These are phyloP conservation scores for Rhabdomys pumilio DNA, from an alignment of 2,797 vertebrate genomes.

Conservation along the genomic window DNA sequence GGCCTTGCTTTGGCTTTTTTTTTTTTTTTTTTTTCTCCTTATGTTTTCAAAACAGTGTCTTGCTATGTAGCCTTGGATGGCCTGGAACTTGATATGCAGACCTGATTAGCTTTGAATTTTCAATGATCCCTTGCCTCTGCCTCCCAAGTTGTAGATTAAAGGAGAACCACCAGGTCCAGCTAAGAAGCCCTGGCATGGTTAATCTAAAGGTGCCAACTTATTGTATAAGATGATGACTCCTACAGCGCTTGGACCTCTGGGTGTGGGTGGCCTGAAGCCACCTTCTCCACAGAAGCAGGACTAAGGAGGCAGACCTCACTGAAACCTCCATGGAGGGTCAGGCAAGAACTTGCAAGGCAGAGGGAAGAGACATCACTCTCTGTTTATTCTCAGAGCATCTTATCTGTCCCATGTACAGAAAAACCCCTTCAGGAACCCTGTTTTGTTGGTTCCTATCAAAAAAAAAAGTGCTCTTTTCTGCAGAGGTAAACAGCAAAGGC, in stretches of 20 bases:
- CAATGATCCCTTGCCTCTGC: neutral
- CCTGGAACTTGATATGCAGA: neutral
- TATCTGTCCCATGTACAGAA: neutral
- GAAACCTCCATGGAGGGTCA: fast-evolving
- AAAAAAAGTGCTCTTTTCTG: neutral
- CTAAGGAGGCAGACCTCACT: neutral
- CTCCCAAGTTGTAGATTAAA: constrained; percentile 20
- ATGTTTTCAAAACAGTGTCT: constrained; percentile 9
- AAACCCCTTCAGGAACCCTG: neutral
- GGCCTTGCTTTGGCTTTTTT: neutral
- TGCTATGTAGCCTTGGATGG: neutral
- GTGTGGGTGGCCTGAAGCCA: neutral
- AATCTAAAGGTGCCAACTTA: neutral
- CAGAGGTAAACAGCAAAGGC: neutral
- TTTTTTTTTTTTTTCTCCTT: neutral
- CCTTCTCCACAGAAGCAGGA: neutral
- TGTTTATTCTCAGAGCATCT: neutral
- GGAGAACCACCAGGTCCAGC: neutral
- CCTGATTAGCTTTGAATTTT: neutral
- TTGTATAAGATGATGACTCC: neutral
- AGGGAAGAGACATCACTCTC: neutral
- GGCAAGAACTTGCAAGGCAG: neutral
- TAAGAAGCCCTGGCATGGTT: neutral
- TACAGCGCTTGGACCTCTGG: neutral
- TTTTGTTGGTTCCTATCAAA: neutral